Base-by-base conservation (phyloP, 2,113 vertebrate species). In the Glareola pratincola region DNA sequence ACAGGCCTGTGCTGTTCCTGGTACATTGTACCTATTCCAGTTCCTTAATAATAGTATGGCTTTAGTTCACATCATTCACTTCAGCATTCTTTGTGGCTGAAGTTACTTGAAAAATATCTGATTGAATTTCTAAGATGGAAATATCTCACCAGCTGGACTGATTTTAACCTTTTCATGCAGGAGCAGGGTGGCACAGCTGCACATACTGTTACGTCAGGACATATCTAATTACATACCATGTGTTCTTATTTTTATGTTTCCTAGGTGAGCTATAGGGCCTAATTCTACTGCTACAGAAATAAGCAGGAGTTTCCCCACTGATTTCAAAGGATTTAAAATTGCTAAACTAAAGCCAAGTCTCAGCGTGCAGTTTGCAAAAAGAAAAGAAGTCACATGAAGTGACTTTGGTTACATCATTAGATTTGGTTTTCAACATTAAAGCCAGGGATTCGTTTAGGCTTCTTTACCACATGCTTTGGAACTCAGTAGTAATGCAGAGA, bases 361-460 rank as follows among this genome's bases (percentile, higher is more conserved):
- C 56, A 78, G 34, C 2, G 3, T 45, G 26, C 19, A 21, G 8
- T 24, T 60, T 43, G 51, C 47, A 75, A 59, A 85, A 84, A 71
- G 5, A 14, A 62, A 74, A 37, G 34, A 53, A 71, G 34, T 60
- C 1, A 4, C 3, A 47, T 60, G 30, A 15, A 39, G n/a, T n/a
- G n/a, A n/a, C n/a, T n/a, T n/a, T n/a, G n/a, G n/a, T n/a, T 23
- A 21, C 1, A 4, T 10, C 21, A 34, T 74, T 67, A 66, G 27
- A 62, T 64, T 34, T 23, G 29, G 13, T 32, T 50, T 20, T 45
- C 51, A 50, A 3, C 19, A 21, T 11, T 57, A 9, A 94, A 53
- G n/a, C 21, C 0, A 0, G 30, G 21, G 56, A 53, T 62, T 89
- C n/a, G 67, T 8, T 29, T 47, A 16, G 30, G 12, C n/a, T 82